Base-by-base conservation (phyloP, 2,113 vertebrate species). In the Arenaria interpres region DNA sequence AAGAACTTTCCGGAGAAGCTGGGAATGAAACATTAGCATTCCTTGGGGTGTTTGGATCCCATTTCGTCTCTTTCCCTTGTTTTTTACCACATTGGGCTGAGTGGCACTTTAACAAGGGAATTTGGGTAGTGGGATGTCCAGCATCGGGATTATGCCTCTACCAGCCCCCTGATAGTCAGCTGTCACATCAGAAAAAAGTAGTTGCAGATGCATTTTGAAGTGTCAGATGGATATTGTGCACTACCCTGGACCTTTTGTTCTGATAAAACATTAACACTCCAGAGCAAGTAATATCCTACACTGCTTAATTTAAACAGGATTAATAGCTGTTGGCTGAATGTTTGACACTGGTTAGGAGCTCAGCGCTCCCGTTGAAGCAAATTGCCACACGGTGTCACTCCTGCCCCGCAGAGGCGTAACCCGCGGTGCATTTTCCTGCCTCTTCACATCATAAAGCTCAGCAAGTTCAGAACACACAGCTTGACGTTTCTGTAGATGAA, bases 351-450 rank as follows among this genome's bases (percentile, higher is more conserved):
- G 0, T 8, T 27, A 46, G 66, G 45, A 78, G 48, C 75, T 39
- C n/a, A 4, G 30, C 14, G 43, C 76, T 89, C 62, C 76, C 18
- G 64, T 50, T 86, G 17, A 51, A 86, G 51, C 46, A 13, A 7
- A 19, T 87, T 91, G 73, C 95, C 96, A 92, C 92, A 64, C 10
- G 95, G 89, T 95, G 97, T 97, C 97, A 96, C 89, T 94, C 96
- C 92, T 87, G 74, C 84, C 87, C 53, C 5, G 39, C 69, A 28
- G 83, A 81, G 81, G 57, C 3, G 0, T 7, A 73, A 48, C 51
- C 67, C 0, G 0, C 1, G 0, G 12, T 27, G 46, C 60, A 1
- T 82, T 53, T 51, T 57, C 77, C 67, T 93, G 64, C 60, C 51
- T 67, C 67, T 84, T 69, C 76, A 35, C 68, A 33, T 39, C 14